Evolutionary conservation across 2,888 invertebrate genomes (phyloP), one percentile per base, ranked within the genome.

Genomic region (Quadroppia sp.): DNA sequence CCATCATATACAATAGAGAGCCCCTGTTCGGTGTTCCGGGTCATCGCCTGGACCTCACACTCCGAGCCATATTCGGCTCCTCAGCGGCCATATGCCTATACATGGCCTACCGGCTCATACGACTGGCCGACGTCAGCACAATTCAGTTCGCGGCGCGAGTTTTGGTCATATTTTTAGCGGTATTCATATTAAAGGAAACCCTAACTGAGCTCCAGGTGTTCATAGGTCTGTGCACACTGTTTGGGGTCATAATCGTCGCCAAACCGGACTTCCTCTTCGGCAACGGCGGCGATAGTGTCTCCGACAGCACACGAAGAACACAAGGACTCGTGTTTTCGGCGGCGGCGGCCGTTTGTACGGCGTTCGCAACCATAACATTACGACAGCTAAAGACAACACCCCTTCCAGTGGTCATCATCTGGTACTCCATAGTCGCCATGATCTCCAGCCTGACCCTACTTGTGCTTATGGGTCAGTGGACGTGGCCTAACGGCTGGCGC

Each of bases 61-160:
- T 59, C 11, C n/a, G 74, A 42, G 36, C 71, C 13, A 45, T 74
- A 23, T 69, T 45, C 0, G 74, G 74, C 9, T 61, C 71, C 1
- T 20, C 72, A 42, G 40, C 71, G 6, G 17, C 61, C 7, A 61
- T 36, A 28, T 74, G 42, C 20, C 20, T 71, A n/a, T 74, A 72
- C 25, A 74, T 69, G 32, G 71, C 74, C n/a, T 74, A 71, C 61
- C 45, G 69, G 13, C 11, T 59, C 42, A 59, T 74, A n/a, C 74
- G 71, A 7, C 32, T 74, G 23, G 36, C 71, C 0, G 74, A 74
- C 56, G 74, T 71, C 7, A 53, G 71, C 17, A 74, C 74, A 28
- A 74, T 74, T 7, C 70, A 74, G 17, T 74, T 74, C 17, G 59
- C 74, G 6, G 59, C 74, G 30, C 74, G 71, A 48, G 71, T 74